Evolutionary conservation across 2,113 vertebrate genomes (phyloP).

Genomic region (Dipodomys stephensi): DNA sequence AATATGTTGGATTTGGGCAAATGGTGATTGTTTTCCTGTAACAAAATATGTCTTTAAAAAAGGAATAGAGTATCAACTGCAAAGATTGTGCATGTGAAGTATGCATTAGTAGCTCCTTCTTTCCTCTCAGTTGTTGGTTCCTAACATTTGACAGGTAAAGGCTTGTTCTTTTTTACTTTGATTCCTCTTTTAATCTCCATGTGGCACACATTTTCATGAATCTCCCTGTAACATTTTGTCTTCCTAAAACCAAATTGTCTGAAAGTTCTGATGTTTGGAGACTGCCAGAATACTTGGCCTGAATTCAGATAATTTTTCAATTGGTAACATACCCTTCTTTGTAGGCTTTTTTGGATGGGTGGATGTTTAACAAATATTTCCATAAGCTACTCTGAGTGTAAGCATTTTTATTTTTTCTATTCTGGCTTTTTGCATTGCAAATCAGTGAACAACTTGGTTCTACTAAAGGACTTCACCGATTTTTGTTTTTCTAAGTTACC

Average conservation of each 20-base stretch:
- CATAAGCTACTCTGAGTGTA: constrained; percentile 5
- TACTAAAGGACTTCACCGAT: background rate
- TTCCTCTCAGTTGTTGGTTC: constrained; percentile 34
- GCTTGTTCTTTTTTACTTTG: constrained; percentile 67
- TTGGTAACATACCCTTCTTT: constrained; percentile 69
- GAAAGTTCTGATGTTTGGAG: constrained; percentile 64
- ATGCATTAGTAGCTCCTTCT: constrained; percentile 37
- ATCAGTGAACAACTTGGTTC: background rate
- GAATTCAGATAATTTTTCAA: constrained; percentile 68
- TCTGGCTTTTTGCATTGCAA: constrained; percentile 16
- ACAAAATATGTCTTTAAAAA: constrained; percentile 38
- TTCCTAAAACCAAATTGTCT: constrained; percentile 66
- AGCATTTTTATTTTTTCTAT: background rate
- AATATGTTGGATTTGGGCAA: constrained; percentile 30
- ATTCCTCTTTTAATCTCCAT: constrained; percentile 71
- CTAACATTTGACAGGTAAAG: constrained; percentile 54
- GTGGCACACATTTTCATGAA: constrained; percentile 72
- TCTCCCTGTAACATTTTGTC: constrained; percentile 65
- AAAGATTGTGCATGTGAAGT: constrained; percentile 5
- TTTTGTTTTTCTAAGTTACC: background rate
- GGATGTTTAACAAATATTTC: constrained; percentile 43
- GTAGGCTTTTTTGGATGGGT: constrained; percentile 52
- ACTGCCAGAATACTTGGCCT: constrained; percentile 61
- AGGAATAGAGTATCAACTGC: background rate
- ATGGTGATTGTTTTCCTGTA: constrained; percentile 25